Conservation (phyloP, 2,888 invertebrate genomes). For the Parnassius smintheus region DNA sequence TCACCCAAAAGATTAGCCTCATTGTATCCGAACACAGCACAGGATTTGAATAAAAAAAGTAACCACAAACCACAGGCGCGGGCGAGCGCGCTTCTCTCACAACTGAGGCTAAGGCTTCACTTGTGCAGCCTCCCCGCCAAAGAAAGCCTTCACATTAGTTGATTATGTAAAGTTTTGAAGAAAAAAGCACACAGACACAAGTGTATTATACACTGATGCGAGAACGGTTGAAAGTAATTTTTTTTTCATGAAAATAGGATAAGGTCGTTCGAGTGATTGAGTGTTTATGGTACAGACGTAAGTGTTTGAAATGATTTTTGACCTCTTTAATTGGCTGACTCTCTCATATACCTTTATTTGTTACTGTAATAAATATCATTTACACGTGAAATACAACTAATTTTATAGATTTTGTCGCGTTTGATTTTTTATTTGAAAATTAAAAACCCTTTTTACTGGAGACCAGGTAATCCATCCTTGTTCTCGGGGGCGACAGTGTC, state of each 20-base stretch:
- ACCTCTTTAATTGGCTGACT: not conserved
- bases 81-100: slow-evolving; percentile 60
- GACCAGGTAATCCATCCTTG: too few relatives aligned
- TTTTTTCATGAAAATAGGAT: slow-evolving; percentile 20
- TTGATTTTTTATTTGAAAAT: too few relatives aligned
- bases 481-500: too few relatives aligned
- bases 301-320: slow-evolving; percentile 2
- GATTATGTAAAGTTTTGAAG: slow-evolving; percentile 67
- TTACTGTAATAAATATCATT: not conserved
- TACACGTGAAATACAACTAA: too few relatives aligned
- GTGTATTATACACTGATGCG: slow-evolving; percentile 51
- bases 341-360: not conserved
- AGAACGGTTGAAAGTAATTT: slow-evolving; percentile 29
- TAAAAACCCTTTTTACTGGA: too few relatives aligned
- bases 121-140: slow-evolving; percentile 63
- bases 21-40: slow-evolving; percentile 75
- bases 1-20: slow-evolving; percentile 75
- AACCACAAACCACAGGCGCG: slow-evolving; percentile 69
- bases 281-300: slow-evolving; percentile 2
- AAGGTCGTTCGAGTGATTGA: slow-evolving; percentile 19
- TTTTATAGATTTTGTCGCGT: too few relatives aligned
- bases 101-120: slow-evolving; percentile 55
- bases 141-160: slow-evolving; percentile 73
- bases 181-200: slow-evolving; percentile 47
- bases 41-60: slow-evolving; percentile 45